phyloP scores from a whole-genome alignment of 2,797 vertebrate genomes.

The Enteromius argenteus region DNA sequence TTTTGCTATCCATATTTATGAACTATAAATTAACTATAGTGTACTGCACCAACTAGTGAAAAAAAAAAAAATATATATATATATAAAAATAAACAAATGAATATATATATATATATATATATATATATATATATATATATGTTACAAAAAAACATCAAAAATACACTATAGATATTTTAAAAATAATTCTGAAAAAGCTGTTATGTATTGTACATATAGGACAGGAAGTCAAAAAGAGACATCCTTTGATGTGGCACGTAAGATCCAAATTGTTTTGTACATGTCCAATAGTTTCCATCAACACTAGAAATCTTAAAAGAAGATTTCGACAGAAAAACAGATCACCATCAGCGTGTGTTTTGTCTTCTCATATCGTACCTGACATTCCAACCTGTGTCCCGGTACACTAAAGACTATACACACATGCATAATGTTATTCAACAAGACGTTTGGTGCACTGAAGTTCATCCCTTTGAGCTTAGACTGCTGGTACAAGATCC shows the following conservation, averaged over 20 bases:
- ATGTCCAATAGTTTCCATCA: slow-evolving; percentile 38
- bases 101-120: neutral
- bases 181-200: neutral
- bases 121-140: neutral
- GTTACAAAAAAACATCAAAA: no score
- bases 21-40: neutral
- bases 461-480: slow-evolving; percentile 34
- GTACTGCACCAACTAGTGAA: neutral
- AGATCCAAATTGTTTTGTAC: slow-evolving; percentile 1
- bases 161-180: no score
- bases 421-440: slow-evolving; percentile 27
- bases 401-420: neutral
- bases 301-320: slow-evolving; percentile 42
- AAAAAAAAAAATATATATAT: no score
- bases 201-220: neutral
- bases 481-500: neutral
- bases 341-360: slow-evolving; percentile 59
- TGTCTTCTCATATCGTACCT: slow-evolving; percentile 54
- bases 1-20: no score
- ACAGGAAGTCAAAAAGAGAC: slow-evolving; percentile 39
- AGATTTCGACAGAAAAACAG: slow-evolving; percentile 40
- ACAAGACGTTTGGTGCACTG: slow-evolving; percentile 33
- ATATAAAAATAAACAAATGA: no score
- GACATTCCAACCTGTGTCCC: slow-evolving; percentile 52
- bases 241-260: slow-evolving; percentile 38